Evolutionary conservation across 2,888 invertebrate genomes (phyloP), one percentile per base, ranked within the genome.

Genomic region (Ditylenchus weischeri): DNA sequence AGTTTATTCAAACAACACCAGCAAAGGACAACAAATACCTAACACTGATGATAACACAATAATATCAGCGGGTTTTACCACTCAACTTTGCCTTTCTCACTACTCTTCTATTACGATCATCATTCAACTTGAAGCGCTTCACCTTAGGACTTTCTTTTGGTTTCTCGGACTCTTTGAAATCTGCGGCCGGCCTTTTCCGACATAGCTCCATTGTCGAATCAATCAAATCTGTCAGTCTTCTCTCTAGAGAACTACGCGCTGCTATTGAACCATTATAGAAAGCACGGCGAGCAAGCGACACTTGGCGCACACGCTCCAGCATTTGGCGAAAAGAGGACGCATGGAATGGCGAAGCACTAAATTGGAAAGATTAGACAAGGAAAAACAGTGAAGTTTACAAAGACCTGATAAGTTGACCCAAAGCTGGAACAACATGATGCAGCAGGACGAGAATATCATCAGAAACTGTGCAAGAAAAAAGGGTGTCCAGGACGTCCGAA

Each of bases 401-500:
- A 43, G 1, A 43, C 13, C 50, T 59, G 35, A 69, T 58, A 38
- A 75, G 54, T 18, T 64, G 65, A 23, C 49, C 64, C 19, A 74
- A 58, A 13, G 75, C 69, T 7, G 73, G 68, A 18, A 64, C 62
- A 23, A 73, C 57, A 38, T 67, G 64, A n/a, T 58, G 64, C 57
- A 75, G 63, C 19, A 74, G 58, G 18, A 74, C 48, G 7, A 76
- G 57, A n/a, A 59, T 57, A 23, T 67, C 60, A 43, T 71, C 75
- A 57, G 50, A 59, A n/a, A 64, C 50, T n/a, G 47, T 60, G 47
- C 54, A 57, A 15, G 50, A 43, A 15, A 70, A 29, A 43, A 77
- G 62, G 43, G 75, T 63, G 65, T 71, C 51, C 23, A 75, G 54
- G 19, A 74, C 67, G 49, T 74, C 74, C 36, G 72, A 57, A 10